Base-by-base conservation (phyloP, 2,113 vertebrate genomes). In the Nestor notabilis region DNA sequence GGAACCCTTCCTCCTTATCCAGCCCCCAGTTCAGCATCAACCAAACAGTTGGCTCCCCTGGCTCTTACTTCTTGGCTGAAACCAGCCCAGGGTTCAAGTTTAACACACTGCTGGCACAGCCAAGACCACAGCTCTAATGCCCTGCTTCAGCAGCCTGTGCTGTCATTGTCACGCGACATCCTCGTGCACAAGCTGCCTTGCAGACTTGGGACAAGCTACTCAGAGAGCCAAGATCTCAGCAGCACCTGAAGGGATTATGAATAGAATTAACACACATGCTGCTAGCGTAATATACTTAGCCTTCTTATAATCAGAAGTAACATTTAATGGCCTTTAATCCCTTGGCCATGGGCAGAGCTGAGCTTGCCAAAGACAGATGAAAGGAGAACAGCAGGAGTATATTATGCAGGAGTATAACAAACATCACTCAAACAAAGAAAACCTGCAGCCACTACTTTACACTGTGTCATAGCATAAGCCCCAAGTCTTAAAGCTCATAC, bases 371-470 rank as follows among this genome's bases (percentile, higher is more conserved):
- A 69, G 44, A 49, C 27, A 75, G 46, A 35, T 47, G 27, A 53
- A 82, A 77, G 46, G 35, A 35, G 33, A 58, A 33, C 39, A 72
- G 3, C 24, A 53, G 47, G 41, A 76, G 13, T 39, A 68, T 35
- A 90, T 33, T 44, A 58, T 2, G 3, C 37, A 58, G 47, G 47
- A 69, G 13, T 39, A 71, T 35, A 87, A 47, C 35, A 78, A 88
- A 85, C 21, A 64, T n/a, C 60, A 29, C 11, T 31, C 35, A 46
- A 71, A 12, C 18, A 43, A 63, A 64, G n/a, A 68, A 33, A 44
- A 6, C 8, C 11, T 3, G 1, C 0, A 65, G 29, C 37, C 3
- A 3, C 16, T 37, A 24, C 46, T 77, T 83, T 50, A 24, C 5
- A 61, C 44, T 29, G 20, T 14, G 9, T 11, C 47, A 25, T 8